Evolutionary conservation across 2,888 invertebrate genomes (phyloP), one percentile per base, ranked within the genome.

Genomic region (Cinara cedri): DNA sequence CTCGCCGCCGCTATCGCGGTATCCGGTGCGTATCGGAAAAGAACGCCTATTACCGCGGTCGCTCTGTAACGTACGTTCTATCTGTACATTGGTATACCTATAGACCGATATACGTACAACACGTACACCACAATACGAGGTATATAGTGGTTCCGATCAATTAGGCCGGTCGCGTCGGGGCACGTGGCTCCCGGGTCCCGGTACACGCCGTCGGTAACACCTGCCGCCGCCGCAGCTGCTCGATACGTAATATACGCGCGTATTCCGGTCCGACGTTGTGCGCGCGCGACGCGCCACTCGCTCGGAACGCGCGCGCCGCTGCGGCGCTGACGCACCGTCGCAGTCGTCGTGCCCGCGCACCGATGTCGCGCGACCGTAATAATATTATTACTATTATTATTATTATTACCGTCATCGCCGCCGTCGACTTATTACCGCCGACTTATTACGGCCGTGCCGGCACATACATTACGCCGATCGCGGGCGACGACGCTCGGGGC

Each of bases 81-180:
- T 60, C 14, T 3, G n/a, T n/a, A n/a, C n/a, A n/a, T n/a, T n/a
- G n/a, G n/a, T n/a, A n/a, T n/a, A n/a, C n/a, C n/a, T n/a, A n/a
- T n/a, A n/a, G n/a, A n/a, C n/a, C n/a, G n/a, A n/a, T n/a, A n/a
- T n/a, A n/a, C n/a, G n/a, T 60, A 26, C 16, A 57, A 34, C 34
- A 6, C 34, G 34, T n/a, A n/a, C 49, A 49, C 13, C 49, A 49
- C 49, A 3, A 14, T 14, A 49, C 49, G 16, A 16, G 11, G 13
- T 60, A 21, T 42, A 55, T 21, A 44, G 62, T 8, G 75, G 75
- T 76, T 76, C 75, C 75, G 75, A 76, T 76, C 75, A 76, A 76
- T 76, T 76, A 76, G 75, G 55, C 75, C 55, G 55, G 75, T 76
- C 75, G 75, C 65, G 75, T n/a, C 55, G 55, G 24, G 75, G 75